A percentile compares a stretch with the other conserved stretches of the same genome.
Evolutionary conservation across 2,797 vertebrate species (phyloP).

Genomic region (Mormyrops attenuatus): DNA sequence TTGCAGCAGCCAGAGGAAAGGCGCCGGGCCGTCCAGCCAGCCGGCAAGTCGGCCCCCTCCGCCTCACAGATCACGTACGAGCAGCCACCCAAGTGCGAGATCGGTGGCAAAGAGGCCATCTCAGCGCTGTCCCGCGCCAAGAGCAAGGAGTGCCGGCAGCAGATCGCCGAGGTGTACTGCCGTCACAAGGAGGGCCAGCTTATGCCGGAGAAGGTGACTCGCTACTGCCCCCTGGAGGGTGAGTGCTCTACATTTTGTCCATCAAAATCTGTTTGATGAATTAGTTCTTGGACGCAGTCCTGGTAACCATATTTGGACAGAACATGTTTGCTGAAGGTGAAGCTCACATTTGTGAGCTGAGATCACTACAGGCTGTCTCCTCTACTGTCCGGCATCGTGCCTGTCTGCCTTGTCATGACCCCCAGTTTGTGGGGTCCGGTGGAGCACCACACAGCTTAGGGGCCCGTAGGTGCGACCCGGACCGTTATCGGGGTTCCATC

Average conservation of each 20-base stretch:
- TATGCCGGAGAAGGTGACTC: conserved; percentile 88
- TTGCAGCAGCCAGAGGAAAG: conserved; percentile 48
- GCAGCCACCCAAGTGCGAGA: conserved; percentile 81
- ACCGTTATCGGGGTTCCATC: not conserved
- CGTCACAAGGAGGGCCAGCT: conserved; percentile 82
- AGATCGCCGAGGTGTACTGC: conserved; percentile 86
- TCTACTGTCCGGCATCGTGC: not conserved
- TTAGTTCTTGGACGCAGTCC: not conserved
- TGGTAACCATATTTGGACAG: not conserved
- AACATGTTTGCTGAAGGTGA: not conserved
- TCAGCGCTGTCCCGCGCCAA: conserved; percentile 85
- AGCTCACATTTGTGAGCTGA: not conserved
- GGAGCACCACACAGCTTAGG: not conserved
- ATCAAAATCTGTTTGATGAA: not conserved
- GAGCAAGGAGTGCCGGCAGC: conserved; percentile 81
- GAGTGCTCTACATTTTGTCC: conserved; percentile 41
- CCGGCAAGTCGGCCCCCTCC: conserved; percentile 44
- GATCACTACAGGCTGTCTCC: not conserved
- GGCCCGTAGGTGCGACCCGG: not conserved
- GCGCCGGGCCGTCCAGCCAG: conserved; percentile 54
- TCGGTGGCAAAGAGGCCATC: conserved; percentile 90
- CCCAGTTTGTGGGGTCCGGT: not conserved
- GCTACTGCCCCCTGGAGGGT: conserved; percentile 90
- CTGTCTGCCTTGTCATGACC: not conserved
- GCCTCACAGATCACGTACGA: conserved; percentile 73